Base-by-base conservation (phyloP, 2,888 invertebrate species). In the Campopleginae sp. region DNA sequence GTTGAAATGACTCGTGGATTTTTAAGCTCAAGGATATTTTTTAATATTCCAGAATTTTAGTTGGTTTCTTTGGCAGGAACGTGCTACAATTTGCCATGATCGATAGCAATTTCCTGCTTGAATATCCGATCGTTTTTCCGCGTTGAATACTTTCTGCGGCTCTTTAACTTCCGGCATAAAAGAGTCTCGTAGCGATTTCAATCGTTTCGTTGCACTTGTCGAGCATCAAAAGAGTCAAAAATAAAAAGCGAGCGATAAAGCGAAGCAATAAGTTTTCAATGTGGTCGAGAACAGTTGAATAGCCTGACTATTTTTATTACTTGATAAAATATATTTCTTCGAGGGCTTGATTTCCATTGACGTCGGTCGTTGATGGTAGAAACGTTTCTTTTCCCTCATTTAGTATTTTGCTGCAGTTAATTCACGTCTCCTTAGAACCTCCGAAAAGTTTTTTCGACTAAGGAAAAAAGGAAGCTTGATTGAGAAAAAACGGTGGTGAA, bases 51-150 rank as follows among this genome's bases (percentile, higher is more conserved):
- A 63, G 17, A 3, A 17, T 38, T 71, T 51, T 51, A 23, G 33
- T 19, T 46, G 2, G 33, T 17, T 71, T 33, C 42, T 42, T 23
- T 17, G 7, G 19, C 14, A 38, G 23, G 1, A 1, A 19, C 42
- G 42, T 19, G 54, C 6, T 33, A 61, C 38, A 1, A 51, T 70
- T 70, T 70, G 42, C 38, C 68, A 33, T 48, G 38, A 33, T 61
- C 19, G 44, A 58, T 33, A 14, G 70, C 63, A 70, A 76, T 61
- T 76, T 75, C 70, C 76, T 14, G 38, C 42, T 38, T 61, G 51
- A 76, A 82, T 82, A 63, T 76, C 81, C 81, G 63, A 82, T 63
- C 58, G 61, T 58, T 65, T 48, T 19, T 65, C 19, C 14, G 38
- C 10, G 8, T 1, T 14, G 17, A 71, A 38, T 51, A 17, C 2